Evolutionary conservation across 2,113 vertebrate genomes (phyloP).

Genomic region (Poeciliopsis turrubarensis): DNA sequence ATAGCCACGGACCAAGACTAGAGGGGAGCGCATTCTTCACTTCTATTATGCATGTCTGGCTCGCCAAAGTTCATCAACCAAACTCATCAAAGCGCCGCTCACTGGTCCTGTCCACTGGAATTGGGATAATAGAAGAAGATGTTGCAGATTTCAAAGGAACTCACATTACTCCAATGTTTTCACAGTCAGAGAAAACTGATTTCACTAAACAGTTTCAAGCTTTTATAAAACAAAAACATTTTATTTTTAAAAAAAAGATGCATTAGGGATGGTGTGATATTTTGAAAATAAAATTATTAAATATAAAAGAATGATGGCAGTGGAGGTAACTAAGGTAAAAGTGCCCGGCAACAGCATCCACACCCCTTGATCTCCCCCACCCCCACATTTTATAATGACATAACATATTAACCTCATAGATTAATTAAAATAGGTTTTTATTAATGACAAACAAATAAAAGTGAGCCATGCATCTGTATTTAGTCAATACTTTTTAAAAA

Average conservation of each 20-base stretch:
- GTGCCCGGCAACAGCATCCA: no score
- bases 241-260: not conserved
- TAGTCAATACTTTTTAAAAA: no score
- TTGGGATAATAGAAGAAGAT: conserved; percentile 5
- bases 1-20: conserved; percentile 44
- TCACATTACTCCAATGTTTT: conserved; percentile 11
- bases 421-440: no score
- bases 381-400: no score
- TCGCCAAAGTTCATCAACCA: conserved; percentile 60
- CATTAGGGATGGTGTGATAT: not conserved
- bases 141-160: conserved; percentile 35
- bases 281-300: not conserved
- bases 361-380: no score
- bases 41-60: conserved; percentile 51
- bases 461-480: no score
- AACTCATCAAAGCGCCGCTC: conserved; percentile 20
- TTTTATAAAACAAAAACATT: no score
- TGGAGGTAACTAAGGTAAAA: not conserved
- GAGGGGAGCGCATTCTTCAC: conserved; percentile 22
- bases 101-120: not conserved
- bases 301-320: not conserved
- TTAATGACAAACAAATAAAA: no score
- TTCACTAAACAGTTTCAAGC: not conserved
- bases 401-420: no score
- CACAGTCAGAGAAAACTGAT: conserved; percentile 23